phyloP scores from a whole-genome alignment of 2,888 invertebrate genomes.

The Phengaris arion region DNA sequence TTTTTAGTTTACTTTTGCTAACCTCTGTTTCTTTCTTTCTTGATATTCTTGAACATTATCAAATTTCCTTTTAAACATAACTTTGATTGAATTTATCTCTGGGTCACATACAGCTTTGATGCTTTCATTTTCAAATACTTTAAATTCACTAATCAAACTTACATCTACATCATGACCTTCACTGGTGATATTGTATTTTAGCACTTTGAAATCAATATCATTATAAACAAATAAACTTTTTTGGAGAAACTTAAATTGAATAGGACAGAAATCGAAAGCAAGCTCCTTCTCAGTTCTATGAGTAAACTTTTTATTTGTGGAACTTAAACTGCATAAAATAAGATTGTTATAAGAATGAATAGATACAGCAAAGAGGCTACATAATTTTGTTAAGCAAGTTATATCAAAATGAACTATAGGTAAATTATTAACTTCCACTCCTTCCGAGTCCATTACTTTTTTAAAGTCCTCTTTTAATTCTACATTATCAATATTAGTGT shows the following conservation, averaged over 20 bases:
- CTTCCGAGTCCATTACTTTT: constrained; percentile 75
- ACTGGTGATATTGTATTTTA: constrained; percentile 53
- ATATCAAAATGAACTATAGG: constrained; percentile 73
- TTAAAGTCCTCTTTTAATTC: constrained; percentile 67
- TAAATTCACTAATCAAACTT: constrained; percentile 44
- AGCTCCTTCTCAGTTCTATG: constrained; percentile 60
- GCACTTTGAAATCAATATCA: constrained; percentile 52
- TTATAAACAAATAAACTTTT: constrained; percentile 62
- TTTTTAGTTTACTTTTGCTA: constrained; percentile 69
- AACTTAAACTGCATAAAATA: constrained; percentile 66
- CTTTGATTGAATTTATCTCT: constrained; percentile 65
- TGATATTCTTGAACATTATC: constrained; percentile 90
- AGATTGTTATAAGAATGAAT: constrained; percentile 73
- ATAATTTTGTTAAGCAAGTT: constrained; percentile 50
- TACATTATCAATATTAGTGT: constrained; percentile 56
- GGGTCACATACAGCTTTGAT: constrained; percentile 38
- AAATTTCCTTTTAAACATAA: constrained; percentile 87
- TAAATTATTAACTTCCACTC: constrained; percentile 75
- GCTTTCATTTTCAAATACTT: constrained; percentile 50
- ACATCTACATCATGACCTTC: constrained; percentile 48
- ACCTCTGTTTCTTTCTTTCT: constrained; percentile 85
- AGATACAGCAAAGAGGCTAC: constrained; percentile 72
- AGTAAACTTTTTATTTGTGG: constrained; percentile 47
- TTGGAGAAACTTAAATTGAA: constrained; percentile 57
- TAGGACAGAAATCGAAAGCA: constrained; percentile 62